phyloP scores from a whole-genome alignment of 2,888 invertebrate species.

The Trichopria drosophilae region DNA sequence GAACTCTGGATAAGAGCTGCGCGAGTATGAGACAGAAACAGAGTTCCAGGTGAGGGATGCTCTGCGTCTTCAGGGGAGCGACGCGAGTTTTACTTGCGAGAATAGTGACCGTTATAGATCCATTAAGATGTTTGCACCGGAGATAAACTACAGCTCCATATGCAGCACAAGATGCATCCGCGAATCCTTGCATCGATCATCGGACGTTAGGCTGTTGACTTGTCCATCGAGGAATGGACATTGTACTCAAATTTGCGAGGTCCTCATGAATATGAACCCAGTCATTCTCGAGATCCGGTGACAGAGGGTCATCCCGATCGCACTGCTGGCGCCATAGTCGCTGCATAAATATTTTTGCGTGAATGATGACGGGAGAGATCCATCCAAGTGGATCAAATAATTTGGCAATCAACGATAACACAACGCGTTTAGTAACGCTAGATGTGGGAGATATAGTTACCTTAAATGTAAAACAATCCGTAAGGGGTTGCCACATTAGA shows the following conservation, averaged over 20 bases:
- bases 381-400: too few relatives aligned
- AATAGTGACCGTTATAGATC: too few relatives aligned
- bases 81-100: too few relatives aligned
- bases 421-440: too few relatives aligned
- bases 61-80: too few relatives aligned
- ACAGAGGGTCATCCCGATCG: not conserved
- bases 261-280: not conserved
- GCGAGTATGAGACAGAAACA: too few relatives aligned
- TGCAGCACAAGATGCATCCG: slow-evolving; percentile 16
- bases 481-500: not conserved
- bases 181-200: slow-evolving; percentile 12
- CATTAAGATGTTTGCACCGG: not conserved
- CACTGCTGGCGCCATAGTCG: not conserved
- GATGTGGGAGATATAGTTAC: too few relatives aligned
- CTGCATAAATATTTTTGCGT: too few relatives aligned
- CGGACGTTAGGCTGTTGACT: not conserved
- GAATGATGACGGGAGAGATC: too few relatives aligned
- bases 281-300: not conserved
- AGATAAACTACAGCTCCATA: slow-evolving; percentile 11
- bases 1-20: not conserved
- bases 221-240: slow-evolving; percentile 15
- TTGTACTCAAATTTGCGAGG: not conserved
- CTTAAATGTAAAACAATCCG: not conserved
- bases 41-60: slow-evolving; percentile 26
- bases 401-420: too few relatives aligned